A percentile compares a stretch with the other conserved stretches of the same genome.
phyloP scores from a whole-genome alignment of 2,113 vertebrate species.

The Anarhynchus alexandrinus region DNA sequence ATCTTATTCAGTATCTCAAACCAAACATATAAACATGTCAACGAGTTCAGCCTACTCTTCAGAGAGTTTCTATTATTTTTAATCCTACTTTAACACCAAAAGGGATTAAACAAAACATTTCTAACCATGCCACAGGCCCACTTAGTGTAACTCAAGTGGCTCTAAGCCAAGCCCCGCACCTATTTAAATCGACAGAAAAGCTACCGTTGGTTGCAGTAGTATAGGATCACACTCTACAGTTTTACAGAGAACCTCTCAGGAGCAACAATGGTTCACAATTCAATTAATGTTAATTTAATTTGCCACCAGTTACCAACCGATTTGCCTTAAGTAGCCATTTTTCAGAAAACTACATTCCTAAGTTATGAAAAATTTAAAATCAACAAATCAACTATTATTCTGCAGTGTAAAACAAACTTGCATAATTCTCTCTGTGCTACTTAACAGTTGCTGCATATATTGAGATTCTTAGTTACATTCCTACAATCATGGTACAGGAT shows the following conservation, averaged over 20 bases:
- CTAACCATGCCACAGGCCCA: not conserved
- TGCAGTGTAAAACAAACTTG: not conserved
- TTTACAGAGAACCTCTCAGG: slow-evolving; percentile 41
- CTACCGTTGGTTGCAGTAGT: not conserved
- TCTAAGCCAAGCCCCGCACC: slow-evolving; percentile 44
- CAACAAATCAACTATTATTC: not conserved
- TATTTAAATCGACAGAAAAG: slow-evolving; percentile 21
- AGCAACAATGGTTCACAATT: slow-evolving; percentile 26
- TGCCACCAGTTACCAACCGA: not conserved
- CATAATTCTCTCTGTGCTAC: not conserved
- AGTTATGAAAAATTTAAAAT: not conserved
- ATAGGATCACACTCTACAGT: not conserved
- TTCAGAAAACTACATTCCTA: not conserved
- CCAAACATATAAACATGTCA: not conserved
- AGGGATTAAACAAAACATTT: slow-evolving; percentile 18
- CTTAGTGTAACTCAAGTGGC: slow-evolving; percentile 16
- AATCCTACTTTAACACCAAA: slow-evolving; percentile 24
- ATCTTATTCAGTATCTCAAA: not conserved
- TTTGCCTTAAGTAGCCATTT: not conserved
- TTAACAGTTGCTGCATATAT: not conserved
- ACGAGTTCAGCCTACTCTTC: not conserved
- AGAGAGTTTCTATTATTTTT: slow-evolving; percentile 22
- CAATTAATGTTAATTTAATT: slow-evolving; percentile 37
- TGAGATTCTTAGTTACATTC: not conserved
- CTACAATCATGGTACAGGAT: fast-evolving